Conservation (phyloP, 1,140 invertebrate species). For the Diabrotica virgifera region DNA sequence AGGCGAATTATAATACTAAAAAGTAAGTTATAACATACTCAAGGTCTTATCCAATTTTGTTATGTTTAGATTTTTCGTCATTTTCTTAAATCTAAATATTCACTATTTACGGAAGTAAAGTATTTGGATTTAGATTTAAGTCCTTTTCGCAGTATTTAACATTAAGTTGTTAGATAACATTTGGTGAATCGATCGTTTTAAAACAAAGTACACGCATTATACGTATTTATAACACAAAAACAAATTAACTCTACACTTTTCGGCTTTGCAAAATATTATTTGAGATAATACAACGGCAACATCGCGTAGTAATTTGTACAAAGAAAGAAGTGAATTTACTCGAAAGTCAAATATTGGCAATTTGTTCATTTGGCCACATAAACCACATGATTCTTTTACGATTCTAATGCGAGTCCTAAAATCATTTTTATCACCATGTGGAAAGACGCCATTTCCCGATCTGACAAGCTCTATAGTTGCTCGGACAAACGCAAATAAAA, state of each 20-base stretch:
- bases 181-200: neutral
- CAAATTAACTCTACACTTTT: neutral
- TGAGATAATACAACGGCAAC: neutral
- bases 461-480: slow-evolving; percentile 33
- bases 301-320: neutral
- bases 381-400: neutral
- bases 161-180: too few relatives aligned
- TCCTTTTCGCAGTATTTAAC: too few relatives aligned
- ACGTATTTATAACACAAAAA: neutral
- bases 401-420: neutral
- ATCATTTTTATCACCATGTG: slow-evolving; percentile 42
- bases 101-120: too few relatives aligned
- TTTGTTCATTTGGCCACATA: neutral
- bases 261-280: neutral
- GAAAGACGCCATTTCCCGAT: slow-evolving; percentile 48
- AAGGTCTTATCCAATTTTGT: too few relatives aligned
- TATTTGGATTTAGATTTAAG: too few relatives aligned
- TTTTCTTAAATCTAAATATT: too few relatives aligned
- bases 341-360: neutral
- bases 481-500: slow-evolving; percentile 35
- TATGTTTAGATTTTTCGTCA: too few relatives aligned
- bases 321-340: neutral
- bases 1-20: too few relatives aligned
- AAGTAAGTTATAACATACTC: too few relatives aligned
- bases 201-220: neutral